Evolutionary conservation across 53 echinoderm and acorn worm genomes (phyloP), one percentile per base, ranked within the genome.

Genomic region (Zoroaster sp.): DNA sequence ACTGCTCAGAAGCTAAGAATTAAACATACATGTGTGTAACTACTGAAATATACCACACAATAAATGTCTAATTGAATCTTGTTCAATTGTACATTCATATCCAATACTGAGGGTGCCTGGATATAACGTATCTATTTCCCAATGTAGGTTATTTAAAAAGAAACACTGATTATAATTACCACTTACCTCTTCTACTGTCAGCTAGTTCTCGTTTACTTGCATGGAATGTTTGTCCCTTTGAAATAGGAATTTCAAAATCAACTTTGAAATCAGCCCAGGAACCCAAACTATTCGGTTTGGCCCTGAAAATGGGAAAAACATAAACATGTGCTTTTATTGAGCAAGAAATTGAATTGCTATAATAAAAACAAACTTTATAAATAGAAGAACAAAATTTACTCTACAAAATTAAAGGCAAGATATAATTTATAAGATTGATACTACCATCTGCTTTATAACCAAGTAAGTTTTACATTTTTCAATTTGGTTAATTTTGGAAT

Each of bases 171-270:
- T n/a, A 59, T 2, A 59, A 23, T 45, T 18, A 2, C 6, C 32
- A 86, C 83, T 71, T 54, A 96, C 96, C 91, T 89, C 91, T 82
- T 44, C 96, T 91, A 13, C 93, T 95, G 71, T 87, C 88, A 32
- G 96, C 96, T n/a, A 96, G 53, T 59, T 93, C 96, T 69, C 96
- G 78, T 45, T 96, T 96, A 46, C 79, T 96, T 47, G 94, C 94
- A 68, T 96, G 91, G 55, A 95, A 95, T 53, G 87, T 90, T 68
- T 96, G 96, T 1, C 96, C 96, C 68, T 91, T 89, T 11, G 82
- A 88, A 25, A 96, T 96, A 18, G 89, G 44, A 6, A 43, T 28
- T 66, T 91, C 95, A 88, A 83, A 94, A 37, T 90, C 55, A 13
- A 33, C 25, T 72, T 88, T 93, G 90, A 96, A 96, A 5, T 95